Percentiles rank a stretch among this genome's conserved stretches.
Evolutionary conservation across 2,113 vertebrate genomes (phyloP).

Genomic region (Ibidorhyncha struthersii): DNA sequence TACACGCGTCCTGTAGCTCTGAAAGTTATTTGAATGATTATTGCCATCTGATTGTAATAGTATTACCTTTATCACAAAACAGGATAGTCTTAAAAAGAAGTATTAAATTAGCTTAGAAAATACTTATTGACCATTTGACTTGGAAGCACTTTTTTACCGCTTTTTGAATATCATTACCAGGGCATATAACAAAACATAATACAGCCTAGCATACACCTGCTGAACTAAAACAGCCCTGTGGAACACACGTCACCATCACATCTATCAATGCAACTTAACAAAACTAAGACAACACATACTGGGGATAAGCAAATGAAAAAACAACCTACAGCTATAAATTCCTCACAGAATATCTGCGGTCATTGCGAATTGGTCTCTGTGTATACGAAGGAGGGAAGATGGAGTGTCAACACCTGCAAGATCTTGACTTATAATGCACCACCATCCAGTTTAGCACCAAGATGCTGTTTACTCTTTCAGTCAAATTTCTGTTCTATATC

Average conservation of each 20-base stretch:
- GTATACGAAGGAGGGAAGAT: not conserved
- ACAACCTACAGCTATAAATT: not conserved
- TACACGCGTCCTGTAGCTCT: not conserved
- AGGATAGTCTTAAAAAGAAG: not conserved
- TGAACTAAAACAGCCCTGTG: not conserved
- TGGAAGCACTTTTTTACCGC: not conserved
- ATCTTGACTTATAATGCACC: not conserved
- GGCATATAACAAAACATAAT: not conserved
- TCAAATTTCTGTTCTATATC: not conserved
- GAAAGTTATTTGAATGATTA: not conserved
- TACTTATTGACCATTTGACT: not conserved
- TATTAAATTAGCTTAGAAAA: not conserved
- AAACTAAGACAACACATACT: not conserved
- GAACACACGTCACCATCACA: not conserved
- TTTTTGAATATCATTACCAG: not conserved
- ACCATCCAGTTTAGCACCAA: not conserved
- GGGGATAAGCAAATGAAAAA: not conserved
- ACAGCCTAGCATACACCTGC: not conserved
- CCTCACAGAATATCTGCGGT: not conserved
- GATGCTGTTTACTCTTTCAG: not conserved
- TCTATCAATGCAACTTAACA: not conserved
- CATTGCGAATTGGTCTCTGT: not conserved
- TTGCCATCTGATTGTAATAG: not conserved
- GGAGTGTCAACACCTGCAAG: not conserved
- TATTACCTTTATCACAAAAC: not conserved